Percentiles rank a stretch among this genome's conserved stretches.
These are phyloP conservation scores for Harlomillsia oculata DNA, from an alignment of 1,140 invertebrate genomes.

Conservation along the genomic window DNA sequence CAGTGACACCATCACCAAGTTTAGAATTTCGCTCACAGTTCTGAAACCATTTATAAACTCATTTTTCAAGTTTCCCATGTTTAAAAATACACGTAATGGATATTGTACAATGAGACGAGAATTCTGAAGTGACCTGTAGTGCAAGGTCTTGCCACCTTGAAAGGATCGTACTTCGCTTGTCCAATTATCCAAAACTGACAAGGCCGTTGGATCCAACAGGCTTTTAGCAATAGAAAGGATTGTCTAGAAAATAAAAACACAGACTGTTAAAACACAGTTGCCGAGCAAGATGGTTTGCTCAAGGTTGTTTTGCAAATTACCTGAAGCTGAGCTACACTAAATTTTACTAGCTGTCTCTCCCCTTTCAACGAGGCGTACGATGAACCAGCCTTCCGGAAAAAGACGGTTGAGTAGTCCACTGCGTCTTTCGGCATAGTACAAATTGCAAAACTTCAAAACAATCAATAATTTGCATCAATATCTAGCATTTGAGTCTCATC, in stretches of 20 bases:
- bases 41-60: conserved; percentile 66
- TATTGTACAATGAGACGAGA: neutral
- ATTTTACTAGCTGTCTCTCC: conserved; percentile 18
- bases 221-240: conserved; percentile 73
- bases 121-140: conserved; percentile 21
- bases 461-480: neutral
- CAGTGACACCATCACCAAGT: conserved; percentile 83
- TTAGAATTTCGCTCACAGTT: conserved; percentile 88
- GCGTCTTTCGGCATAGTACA: conserved; percentile 17
- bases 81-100: too few species aligned
- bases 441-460: conserved; percentile 10
- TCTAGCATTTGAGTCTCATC: too few species aligned
- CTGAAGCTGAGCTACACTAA: conserved; percentile 30
- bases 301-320: conserved; percentile 5
- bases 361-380: conserved; percentile 52
- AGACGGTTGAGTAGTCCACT: conserved; percentile 28
- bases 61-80: conserved; percentile 48
- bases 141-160: conserved; percentile 16
- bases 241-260: conserved; percentile 46
- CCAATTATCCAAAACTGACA: conserved; percentile 66
- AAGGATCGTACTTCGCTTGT: conserved; percentile 50
- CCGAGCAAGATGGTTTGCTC: too few species aligned
- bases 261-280: too few species aligned
- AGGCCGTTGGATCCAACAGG: conserved; percentile 73
- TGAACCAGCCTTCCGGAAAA: conserved; percentile 80